Evolutionary conservation across 2,113 vertebrate species (phyloP).

Genomic region (Rhipidura dahli): DNA sequence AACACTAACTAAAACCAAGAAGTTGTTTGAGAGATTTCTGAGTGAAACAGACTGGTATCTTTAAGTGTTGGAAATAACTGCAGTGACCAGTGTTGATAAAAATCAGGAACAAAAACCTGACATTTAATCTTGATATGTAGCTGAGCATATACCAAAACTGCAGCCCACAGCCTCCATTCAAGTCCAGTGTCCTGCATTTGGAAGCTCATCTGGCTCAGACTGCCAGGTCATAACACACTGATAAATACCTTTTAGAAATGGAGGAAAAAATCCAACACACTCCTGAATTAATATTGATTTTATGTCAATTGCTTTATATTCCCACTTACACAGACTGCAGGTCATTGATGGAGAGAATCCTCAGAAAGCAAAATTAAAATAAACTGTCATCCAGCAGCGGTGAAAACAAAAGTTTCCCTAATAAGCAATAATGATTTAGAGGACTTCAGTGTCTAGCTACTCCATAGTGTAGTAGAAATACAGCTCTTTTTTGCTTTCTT

Average conservation of each 20-base stretch:
- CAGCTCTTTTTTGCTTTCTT: background rate
- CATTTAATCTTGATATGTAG: background rate
- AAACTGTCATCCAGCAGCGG: background rate
- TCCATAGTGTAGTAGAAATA: background rate
- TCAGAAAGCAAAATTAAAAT: slow-evolving; percentile 23
- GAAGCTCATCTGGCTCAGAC: background rate
- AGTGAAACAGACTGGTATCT: background rate
- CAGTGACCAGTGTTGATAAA: background rate
- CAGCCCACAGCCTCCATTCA: background rate
- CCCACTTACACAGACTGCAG: background rate
- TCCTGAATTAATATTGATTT: slow-evolving; percentile 42
- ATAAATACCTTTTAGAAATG: background rate
- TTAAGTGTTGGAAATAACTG: background rate
- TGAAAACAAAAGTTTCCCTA: slow-evolving; percentile 3
- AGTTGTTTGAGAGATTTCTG: background rate
- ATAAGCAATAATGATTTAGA: slow-evolving; percentile 28
- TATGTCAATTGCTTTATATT: slow-evolving; percentile 21
- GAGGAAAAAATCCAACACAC: background rate
- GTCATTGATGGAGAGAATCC: background rate
- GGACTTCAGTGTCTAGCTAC: background rate
- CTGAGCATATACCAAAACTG: background rate
- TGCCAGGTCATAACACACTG: background rate
- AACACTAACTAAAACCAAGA: background rate
- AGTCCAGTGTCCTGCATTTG: background rate
- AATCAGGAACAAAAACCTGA: background rate